A percentile compares a stretch with the other conserved stretches of the same genome.
Evolutionary conservation across 2,888 invertebrate genomes (phyloP).

Genomic region (Ormia ochracea): DNA sequence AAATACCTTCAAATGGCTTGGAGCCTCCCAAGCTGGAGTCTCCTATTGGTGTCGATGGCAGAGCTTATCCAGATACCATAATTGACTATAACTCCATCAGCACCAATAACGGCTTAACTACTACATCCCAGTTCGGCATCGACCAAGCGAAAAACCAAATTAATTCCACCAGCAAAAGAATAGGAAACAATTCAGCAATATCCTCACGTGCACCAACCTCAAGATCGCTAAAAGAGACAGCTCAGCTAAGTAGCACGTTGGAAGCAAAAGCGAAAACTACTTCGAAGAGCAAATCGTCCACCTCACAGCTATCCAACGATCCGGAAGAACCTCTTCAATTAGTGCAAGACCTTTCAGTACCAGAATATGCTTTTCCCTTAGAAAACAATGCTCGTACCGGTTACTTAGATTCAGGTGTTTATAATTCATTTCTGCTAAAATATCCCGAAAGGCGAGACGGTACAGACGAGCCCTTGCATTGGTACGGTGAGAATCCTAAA

Average conservation of each 20-base stretch:
- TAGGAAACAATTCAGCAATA: neutral
- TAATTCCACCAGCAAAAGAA: neutral
- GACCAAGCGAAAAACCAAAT: constrained; percentile 49
- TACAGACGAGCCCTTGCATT: constrained; percentile 66
- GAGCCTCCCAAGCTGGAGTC: constrained; percentile 78
- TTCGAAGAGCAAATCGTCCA: constrained; percentile 69
- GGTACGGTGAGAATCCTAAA: constrained; percentile 80
- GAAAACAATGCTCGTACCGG: constrained; percentile 80
- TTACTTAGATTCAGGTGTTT: constrained; percentile 78
- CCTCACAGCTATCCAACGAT: neutral
- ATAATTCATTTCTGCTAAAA: constrained; percentile 81
- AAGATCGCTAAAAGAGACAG: constrained; percentile 70
- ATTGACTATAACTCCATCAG: constrained; percentile 67
- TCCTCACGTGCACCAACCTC: constrained; percentile 67
- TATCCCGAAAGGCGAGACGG: constrained; percentile 77
- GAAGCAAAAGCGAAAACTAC: constrained; percentile 30
- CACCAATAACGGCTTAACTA: constrained; percentile 66
- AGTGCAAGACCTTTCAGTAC: constrained; percentile 80
- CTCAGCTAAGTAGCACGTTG: constrained; percentile 53
- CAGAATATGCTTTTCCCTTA: constrained; percentile 81
- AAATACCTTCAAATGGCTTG: constrained; percentile 80
- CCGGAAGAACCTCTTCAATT: constrained; percentile 78
- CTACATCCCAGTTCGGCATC: constrained; percentile 61
- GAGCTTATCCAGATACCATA: constrained; percentile 70
- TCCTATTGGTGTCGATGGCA: constrained; percentile 76